Conservation (phyloP, 2,113 vertebrate genomes). For the Acinonyx jubatus region DNA sequence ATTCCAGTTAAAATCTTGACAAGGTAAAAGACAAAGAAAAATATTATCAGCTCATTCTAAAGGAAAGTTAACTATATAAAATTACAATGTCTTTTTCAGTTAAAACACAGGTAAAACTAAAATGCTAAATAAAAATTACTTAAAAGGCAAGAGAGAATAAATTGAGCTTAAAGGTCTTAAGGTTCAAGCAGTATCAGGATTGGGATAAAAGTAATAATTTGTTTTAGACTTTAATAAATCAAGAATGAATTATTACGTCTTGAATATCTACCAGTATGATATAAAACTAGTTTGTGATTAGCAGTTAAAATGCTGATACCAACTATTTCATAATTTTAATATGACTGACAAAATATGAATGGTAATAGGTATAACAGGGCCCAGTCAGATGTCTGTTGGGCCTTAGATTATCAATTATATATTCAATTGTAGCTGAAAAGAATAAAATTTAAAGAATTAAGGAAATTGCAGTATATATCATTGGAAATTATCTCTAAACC, state of each 20-base stretch:
- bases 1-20: background rate
- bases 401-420: background rate
- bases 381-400: background rate
- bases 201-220: background rate
- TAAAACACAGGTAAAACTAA: background rate
- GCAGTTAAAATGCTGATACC: background rate
- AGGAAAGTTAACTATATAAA: background rate
- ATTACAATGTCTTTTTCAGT: background rate
- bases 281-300: background rate
- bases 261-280: background rate
- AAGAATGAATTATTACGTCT: background rate
- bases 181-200: background rate
- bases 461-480: background rate
- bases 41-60: background rate
- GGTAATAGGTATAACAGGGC: background rate
- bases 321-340: background rate
- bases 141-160: background rate
- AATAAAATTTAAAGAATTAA: background rate
- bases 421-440: background rate
- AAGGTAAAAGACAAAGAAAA: background rate
- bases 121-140: constrained; percentile 14
- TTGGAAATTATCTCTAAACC: background rate
- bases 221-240: background rate
- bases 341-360: background rate
- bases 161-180: background rate